Conservation (phyloP, 2,888 invertebrate genomes). For the Drosophila sordidapex region DNA sequence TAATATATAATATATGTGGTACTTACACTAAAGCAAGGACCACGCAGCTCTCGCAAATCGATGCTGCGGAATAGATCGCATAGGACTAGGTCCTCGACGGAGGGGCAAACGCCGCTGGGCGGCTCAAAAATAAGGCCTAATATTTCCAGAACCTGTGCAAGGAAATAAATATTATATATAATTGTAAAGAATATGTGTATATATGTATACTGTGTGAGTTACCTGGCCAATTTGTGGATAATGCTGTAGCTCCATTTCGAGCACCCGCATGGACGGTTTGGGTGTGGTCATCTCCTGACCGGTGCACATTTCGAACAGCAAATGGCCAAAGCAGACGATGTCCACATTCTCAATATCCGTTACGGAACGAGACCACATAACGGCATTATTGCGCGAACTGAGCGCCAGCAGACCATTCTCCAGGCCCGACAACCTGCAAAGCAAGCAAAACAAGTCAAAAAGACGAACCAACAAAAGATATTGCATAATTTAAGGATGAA, state of each 20-base stretch:
- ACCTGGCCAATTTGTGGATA: conserved; percentile 89
- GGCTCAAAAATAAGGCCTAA: conserved; percentile 92
- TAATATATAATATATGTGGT: neutral
- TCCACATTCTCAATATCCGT: conserved; percentile 87
- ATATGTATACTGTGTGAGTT: too few relatives aligned
- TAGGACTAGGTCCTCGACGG: conserved; percentile 91
- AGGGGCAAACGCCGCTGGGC: conserved; percentile 88
- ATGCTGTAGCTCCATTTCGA: conserved; percentile 89
- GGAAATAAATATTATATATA: neutral
- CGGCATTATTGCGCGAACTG: conserved; percentile 86
- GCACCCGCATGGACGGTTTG: conserved; percentile 90
- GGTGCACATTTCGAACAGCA: conserved; percentile 96
- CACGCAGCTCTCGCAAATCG: conserved; percentile 94
- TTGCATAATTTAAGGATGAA: conserved; percentile 52
- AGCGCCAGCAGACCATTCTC: conserved; percentile 94
- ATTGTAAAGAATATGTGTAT: neutral
- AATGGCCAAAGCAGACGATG: conserved; percentile 91
- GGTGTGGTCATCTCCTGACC: conserved; percentile 92
- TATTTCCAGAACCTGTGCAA: conserved; percentile 90
- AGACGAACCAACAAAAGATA: conserved; percentile 17
- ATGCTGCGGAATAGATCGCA: conserved; percentile 95
- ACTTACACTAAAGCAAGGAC: conserved; percentile 91
- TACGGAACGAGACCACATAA: conserved; percentile 85
- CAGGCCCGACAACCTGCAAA: conserved; percentile 90
- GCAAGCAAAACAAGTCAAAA: neutral